Conservation (phyloP, 2,113 vertebrate species). For the Polypterus bichir region DNA sequence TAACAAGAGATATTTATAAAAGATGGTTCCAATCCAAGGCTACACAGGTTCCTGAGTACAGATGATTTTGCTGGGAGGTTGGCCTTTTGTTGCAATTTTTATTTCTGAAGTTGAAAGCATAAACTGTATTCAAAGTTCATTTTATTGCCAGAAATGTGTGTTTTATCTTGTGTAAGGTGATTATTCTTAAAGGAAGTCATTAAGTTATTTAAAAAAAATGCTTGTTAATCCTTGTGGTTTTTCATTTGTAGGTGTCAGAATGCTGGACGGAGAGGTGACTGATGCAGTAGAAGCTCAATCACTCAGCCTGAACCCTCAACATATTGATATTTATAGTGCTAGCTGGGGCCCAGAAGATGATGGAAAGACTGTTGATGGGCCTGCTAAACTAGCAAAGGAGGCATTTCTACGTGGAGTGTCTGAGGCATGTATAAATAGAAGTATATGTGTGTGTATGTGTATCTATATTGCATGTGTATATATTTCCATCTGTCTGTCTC, state of each 20-base stretch:
- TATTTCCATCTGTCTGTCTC: no score
- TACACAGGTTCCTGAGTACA: background rate
- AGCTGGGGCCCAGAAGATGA: slow-evolving; percentile 94
- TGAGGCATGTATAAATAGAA: slow-evolving; percentile 58
- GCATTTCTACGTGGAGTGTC: slow-evolving; percentile 83
- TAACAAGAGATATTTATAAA: no score
- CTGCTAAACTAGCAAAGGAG: slow-evolving; percentile 83
- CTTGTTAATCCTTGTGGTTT: slow-evolving; percentile 1
- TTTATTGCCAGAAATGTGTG: background rate
- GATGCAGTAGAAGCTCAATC: slow-evolving; percentile 91
- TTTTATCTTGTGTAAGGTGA: no score
- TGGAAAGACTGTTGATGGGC: slow-evolving; percentile 89
- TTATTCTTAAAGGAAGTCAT: no score
- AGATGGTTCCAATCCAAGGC: no score
- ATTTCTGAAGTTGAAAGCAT: no score
- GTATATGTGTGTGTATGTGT: no score
- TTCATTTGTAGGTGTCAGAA: slow-evolving; percentile 72
- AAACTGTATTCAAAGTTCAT: no score
- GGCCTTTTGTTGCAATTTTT: no score
- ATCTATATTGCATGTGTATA: no score
- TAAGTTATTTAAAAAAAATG: no score
- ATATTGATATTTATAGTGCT: slow-evolving; percentile 85
- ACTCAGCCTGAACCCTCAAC: slow-evolving; percentile 81
- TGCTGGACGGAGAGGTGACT: slow-evolving; percentile 95
- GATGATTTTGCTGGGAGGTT: no score